phyloP scores from a whole-genome alignment of 1,140 invertebrate genomes.

The Caenorhabditis remanei region DNA sequence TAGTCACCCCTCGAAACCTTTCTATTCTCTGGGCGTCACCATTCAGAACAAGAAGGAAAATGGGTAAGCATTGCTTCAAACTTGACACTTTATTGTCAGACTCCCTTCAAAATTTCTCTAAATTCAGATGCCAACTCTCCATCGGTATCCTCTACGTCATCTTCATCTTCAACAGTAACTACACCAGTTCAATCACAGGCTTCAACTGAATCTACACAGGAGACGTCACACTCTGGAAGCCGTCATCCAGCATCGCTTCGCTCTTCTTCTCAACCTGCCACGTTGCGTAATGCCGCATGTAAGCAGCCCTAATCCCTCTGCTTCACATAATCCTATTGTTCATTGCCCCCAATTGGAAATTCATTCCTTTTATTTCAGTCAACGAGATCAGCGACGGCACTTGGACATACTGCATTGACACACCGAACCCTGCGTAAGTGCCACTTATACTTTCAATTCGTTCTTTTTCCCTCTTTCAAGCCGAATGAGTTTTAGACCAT shows the following conservation, averaged over 20 bases:
- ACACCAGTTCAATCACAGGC: neutral
- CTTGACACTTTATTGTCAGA: neutral
- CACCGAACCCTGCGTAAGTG: neutral
- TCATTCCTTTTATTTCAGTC: constrained; percentile 51
- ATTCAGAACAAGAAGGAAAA: neutral
- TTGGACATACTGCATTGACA: constrained; percentile 57
- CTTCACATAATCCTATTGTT: constrained; percentile 33
- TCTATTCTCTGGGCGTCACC: neutral
- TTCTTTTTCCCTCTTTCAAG: neutral
- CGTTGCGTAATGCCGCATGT: constrained; percentile 27
- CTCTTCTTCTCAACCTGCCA: constrained; percentile 47
- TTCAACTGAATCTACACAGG: constrained; percentile 12
- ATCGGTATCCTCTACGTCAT: neutral
- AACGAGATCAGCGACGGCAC: constrained; percentile 59
- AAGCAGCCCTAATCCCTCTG: constrained; percentile 8
- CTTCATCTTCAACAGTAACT: neutral
- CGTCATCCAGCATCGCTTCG: neutral
- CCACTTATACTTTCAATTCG: neutral
- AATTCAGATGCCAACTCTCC: constrained; percentile 22
- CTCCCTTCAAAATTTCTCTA: no score
- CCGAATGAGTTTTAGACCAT: constrained; percentile 19
- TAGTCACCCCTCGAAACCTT: neutral
- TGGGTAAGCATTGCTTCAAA: constrained; percentile 1
- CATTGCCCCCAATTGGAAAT: neutral
- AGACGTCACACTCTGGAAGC: neutral